Evolutionary conservation across 2,113 vertebrate genomes (phyloP), one percentile per base, ranked within the genome.

Genomic region (Cyanistes caeruleus): DNA sequence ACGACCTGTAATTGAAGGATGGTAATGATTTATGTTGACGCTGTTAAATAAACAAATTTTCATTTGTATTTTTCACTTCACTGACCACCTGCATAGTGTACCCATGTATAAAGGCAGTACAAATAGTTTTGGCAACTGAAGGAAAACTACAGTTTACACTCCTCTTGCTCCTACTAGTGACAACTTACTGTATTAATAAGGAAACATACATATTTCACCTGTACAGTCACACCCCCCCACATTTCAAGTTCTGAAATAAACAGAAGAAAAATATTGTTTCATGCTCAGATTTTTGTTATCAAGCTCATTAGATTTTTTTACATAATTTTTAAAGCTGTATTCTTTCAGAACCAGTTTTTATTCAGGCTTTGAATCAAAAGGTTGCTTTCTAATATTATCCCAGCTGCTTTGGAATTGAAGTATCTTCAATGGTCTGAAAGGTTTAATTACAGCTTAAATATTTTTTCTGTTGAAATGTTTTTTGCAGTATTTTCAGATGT

Each of bases 1-100:
- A 99, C 98, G 27, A 99, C 99, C 99, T 99, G 96, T 43, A 95
- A 94, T 93, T 59, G 83, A 82, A 96, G 91, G 49, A 90, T n/a
- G 14, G 28, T 44, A 67, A 89, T 43, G 25, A 80, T 63, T 75
- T 92, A 72, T 37, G 63, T 46, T 43, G 53, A 79, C 81, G 52
- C 44, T 88, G 46, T 59, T 88, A 85, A 75, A 67, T 48, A 94
- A 82, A 30, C 55, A 67, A 52, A 53, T 58, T 43, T 67, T 43
- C 7, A 67, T 37, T 81, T 84, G 62, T 58, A 43, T 64, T 92
- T 90, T 81, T 89, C 64, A 86, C 22, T 93, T 90, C 11, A 53
- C 1, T 73, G 43, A 77, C 73, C 39, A 33, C 10, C 25, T 72
- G 63, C 55, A n/a, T 31, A 31, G 27, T 49, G 17, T 41, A 73